Evolutionary conservation across 2,797 vertebrate species (phyloP).

Genomic region (Poecilia velifera): DNA sequence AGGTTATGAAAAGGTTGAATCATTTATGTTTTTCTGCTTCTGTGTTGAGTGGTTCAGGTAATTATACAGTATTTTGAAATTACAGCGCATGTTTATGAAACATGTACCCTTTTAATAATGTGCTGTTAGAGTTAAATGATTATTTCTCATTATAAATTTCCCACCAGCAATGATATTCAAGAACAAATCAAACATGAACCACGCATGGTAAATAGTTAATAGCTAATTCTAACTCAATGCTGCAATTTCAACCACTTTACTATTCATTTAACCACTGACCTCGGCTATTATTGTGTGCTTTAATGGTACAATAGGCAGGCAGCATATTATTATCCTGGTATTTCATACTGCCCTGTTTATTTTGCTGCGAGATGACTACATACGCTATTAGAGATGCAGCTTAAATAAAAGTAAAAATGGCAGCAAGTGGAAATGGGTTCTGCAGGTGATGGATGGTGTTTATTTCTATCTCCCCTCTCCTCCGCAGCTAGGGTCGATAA

Average conservation of each 20-base stretch:
- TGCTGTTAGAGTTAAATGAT: neutral
- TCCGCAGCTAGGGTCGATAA: conserved; percentile 8
- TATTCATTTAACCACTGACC: conserved; percentile 36
- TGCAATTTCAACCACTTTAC: conserved; percentile 21
- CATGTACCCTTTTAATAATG: conserved; percentile 3
- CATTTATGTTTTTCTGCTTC: neutral
- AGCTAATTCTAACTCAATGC: conserved; percentile 11
- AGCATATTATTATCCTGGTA: conserved; percentile 17
- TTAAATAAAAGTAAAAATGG: conserved; percentile 27
- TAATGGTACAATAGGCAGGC: conserved; percentile 38
- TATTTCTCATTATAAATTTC: neutral
- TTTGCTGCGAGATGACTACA: conserved; percentile 15
- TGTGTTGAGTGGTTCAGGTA: neutral
- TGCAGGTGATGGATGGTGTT: conserved; percentile 32
- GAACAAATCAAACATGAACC: conserved; percentile 14
- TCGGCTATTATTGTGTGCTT: conserved; percentile 12
- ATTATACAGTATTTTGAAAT: neutral
- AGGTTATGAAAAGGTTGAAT: neutral
- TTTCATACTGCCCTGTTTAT: conserved; percentile 19
- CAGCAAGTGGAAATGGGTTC: conserved; percentile 12
- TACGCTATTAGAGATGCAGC: conserved; percentile 28
- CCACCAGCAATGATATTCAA: neutral
- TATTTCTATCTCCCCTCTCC: conserved; percentile 6
- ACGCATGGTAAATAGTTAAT: conserved; percentile 22
- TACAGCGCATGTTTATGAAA: neutral